Conservation (phyloP, 2,797 vertebrate species). For the Meda fulgida region DNA sequence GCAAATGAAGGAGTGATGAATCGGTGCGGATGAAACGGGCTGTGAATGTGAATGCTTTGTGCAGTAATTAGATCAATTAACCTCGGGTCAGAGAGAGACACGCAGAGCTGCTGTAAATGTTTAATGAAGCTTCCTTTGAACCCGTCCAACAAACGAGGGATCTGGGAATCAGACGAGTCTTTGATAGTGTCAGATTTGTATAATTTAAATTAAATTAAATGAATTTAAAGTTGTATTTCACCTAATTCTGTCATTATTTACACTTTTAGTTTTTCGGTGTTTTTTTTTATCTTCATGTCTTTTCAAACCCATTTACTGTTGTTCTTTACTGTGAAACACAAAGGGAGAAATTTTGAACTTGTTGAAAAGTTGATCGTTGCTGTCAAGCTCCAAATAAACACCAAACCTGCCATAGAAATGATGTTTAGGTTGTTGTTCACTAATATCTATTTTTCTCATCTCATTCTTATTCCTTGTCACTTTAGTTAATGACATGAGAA, state of each 20-base stretch:
- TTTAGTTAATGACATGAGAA: too few species aligned
- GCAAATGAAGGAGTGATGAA: conserved; percentile 31
- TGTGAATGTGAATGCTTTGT: conserved; percentile 50
- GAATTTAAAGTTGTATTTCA: conserved; percentile 4
- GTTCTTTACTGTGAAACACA: neutral
- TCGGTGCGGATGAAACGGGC: conserved; percentile 6
- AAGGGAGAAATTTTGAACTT: neutral
- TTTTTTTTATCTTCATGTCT: neutral
- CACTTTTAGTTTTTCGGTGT: neutral
- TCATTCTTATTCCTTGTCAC: too few species aligned
- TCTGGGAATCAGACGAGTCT: conserved; percentile 38
- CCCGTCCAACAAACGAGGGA: conserved; percentile 57
- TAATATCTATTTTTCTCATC: too few species aligned
- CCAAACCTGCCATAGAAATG: neutral
- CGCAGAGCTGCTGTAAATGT: conserved; percentile 71
- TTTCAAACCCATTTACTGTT: neutral
- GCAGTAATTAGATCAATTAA: conserved; percentile 74
- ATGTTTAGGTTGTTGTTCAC: too few species aligned
- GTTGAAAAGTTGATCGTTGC: neutral
- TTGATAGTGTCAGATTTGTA: conserved; percentile 40
- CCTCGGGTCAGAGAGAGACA: conserved; percentile 68
- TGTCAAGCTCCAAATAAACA: neutral
- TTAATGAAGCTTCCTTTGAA: conserved; percentile 75
- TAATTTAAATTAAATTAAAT: too few species aligned
- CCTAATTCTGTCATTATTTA: neutral